These are phyloP conservation scores for Ictalurus punctatus DNA, from an alignment of 2,113 vertebrate genomes.

Conservation along the genomic window DNA sequence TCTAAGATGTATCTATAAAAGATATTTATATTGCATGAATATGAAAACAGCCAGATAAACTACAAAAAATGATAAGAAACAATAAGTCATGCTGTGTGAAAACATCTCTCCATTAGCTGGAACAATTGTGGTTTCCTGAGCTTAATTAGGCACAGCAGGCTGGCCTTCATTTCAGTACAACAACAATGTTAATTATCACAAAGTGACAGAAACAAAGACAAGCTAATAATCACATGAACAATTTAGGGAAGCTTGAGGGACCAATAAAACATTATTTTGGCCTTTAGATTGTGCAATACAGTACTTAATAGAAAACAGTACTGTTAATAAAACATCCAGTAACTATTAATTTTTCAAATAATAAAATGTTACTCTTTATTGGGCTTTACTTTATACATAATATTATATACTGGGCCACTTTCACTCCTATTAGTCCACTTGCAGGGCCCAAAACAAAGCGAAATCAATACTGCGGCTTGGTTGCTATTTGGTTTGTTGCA, in stretches of 20 bases:
- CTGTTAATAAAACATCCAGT: neutral
- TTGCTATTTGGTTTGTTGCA: neutral
- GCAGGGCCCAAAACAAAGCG: neutral
- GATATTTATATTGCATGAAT: slow-evolving; percentile 22
- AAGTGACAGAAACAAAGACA: neutral
- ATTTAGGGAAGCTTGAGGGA: no score
- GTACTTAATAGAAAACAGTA: neutral
- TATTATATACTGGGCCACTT: neutral
- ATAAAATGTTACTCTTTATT: neutral
- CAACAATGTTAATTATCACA: neutral
- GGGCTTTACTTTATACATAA: neutral
- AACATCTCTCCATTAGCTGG: slow-evolving; percentile 46
- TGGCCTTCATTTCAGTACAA: slow-evolving; percentile 21
- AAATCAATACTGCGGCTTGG: neutral
- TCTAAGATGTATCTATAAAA: no score
- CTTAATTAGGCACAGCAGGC: slow-evolving; percentile 48
- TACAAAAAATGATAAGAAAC: slow-evolving; percentile 49
- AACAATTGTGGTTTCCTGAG: neutral
- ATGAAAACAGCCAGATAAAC: slow-evolving; percentile 44
- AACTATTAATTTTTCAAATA: neutral
- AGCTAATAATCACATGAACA: no score
- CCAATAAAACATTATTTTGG: neutral
- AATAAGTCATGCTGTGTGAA: slow-evolving; percentile 45
- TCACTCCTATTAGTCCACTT: neutral
- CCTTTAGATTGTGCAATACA: neutral